Evolutionary conservation across 2,888 invertebrate genomes (phyloP).

Genomic region (Bursaphelenchus okinawaensis): DNA sequence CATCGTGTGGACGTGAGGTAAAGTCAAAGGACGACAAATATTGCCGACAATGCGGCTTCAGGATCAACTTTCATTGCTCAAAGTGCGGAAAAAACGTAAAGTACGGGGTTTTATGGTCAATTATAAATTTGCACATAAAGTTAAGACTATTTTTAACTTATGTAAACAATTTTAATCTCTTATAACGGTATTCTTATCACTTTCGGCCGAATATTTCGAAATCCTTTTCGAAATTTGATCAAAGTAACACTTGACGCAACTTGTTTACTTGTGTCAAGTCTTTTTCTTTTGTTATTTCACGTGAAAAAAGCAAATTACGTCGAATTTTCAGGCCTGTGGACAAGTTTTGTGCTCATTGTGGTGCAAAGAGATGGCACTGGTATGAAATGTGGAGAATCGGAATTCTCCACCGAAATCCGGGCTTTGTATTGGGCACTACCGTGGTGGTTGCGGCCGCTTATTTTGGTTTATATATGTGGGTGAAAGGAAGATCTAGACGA

Average conservation of each 20-base stretch:
- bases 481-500: background rate
- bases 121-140: no score
- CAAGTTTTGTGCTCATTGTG: conserved; percentile 16
- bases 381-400: conserved; percentile 19
- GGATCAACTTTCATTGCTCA: conserved; percentile 14
- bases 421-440: conserved; percentile 4
- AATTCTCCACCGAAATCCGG: conserved; percentile 13
- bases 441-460: background rate
- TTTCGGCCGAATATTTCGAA: background rate
- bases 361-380: conserved; percentile 14
- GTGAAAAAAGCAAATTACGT: conserved; percentile 10
- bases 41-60: conserved; percentile 14
- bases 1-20: background rate
- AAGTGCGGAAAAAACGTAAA: conserved; percentile 11
- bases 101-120: conserved; percentile 13
- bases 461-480: conserved; percentile 1
- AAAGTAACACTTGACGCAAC: background rate
- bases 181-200: no score
- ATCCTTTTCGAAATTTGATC: background rate
- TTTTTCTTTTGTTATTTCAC: conserved; percentile 8
- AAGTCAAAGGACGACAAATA: conserved; percentile 13
- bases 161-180: no score
- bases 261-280: background rate
- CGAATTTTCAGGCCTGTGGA: conserved; percentile 11
- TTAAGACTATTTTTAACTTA: no score